A percentile compares a stretch with the other conserved stretches of the same genome.
phyloP scores from a whole-genome alignment of 2,113 vertebrate genomes.

The Synchiropus splendidus region DNA sequence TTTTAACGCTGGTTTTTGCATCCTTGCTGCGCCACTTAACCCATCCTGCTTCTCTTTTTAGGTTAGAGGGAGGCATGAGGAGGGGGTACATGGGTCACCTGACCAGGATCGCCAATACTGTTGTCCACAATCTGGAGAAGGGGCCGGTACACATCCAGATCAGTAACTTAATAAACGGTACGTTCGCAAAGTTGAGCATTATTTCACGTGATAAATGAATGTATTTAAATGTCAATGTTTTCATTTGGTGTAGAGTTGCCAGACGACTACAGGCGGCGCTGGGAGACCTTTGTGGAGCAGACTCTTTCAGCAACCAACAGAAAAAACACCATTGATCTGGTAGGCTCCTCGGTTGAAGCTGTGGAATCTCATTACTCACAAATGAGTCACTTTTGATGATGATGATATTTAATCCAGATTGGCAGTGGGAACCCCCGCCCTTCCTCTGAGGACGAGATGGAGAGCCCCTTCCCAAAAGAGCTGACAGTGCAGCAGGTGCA shows the following conservation, averaged over 20 bases:
- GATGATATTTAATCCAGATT: constrained; percentile 61
- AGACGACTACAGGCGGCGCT: constrained; percentile 85
- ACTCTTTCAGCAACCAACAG: constrained; percentile 85
- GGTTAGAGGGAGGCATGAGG: constrained; percentile 85
- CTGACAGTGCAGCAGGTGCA: constrained; percentile 88
- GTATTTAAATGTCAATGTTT: background rate
- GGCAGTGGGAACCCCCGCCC: constrained; percentile 84
- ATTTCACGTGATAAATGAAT: background rate
- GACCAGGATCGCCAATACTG: constrained; percentile 88
- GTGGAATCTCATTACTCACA: background rate
- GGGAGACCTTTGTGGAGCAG: constrained; percentile 92
- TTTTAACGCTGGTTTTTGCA: background rate
- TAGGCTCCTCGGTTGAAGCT: no score
- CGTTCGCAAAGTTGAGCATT: background rate
- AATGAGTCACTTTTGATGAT: background rate
- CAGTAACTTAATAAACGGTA: constrained; percentile 80
- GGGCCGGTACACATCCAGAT: constrained; percentile 82
- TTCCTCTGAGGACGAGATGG: constrained; percentile 90
- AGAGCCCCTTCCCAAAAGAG: constrained; percentile 88
- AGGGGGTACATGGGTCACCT: constrained; percentile 96
- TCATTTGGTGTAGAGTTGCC: constrained; percentile 73
- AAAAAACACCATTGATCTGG: constrained; percentile 89
- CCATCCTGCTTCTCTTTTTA: constrained; percentile 32
- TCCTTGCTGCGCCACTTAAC: no score
- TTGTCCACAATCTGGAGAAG: constrained; percentile 89